These are phyloP conservation scores for Seriola quinqueradiata DNA, from an alignment of 2,113 vertebrate genomes.

Conservation along the genomic window DNA sequence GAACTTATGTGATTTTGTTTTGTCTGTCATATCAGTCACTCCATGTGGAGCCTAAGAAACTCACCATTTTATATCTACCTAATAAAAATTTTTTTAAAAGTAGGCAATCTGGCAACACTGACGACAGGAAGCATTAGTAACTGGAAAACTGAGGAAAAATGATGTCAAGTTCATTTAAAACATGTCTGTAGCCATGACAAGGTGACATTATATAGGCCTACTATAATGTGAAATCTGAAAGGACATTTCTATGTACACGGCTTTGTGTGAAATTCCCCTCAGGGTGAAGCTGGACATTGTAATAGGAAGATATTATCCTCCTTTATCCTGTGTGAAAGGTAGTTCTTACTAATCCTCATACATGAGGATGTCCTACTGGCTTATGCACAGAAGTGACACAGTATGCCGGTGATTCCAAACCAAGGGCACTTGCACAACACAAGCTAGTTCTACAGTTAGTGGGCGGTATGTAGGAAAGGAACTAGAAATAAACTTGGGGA, in stretches of 20 bases:
- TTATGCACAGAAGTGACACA: not conserved
- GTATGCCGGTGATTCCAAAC: not conserved
- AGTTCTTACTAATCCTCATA: slow-evolving; percentile 7
- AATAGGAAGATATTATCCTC: slow-evolving; percentile 15
- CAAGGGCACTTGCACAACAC: not conserved
- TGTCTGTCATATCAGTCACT: too few relatives aligned
- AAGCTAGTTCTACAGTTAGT: not conserved
- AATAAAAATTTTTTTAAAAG: not conserved
- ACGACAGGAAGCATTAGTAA: not conserved
- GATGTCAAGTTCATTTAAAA: not conserved
- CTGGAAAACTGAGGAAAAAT: not conserved
- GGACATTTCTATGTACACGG: not conserved
- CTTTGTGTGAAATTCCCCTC: not conserved
- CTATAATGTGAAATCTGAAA: not conserved
- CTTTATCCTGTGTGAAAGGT: slow-evolving; percentile 11
- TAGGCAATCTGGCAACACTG: not conserved
- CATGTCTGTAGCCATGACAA: not conserved
- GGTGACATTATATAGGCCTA: not conserved
- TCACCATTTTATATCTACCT: not conserved
- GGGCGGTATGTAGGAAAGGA: not conserved
- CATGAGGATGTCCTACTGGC: not conserved
- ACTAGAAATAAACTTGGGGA: not conserved
- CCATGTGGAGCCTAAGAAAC: too few relatives aligned
- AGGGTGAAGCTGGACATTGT: not conserved
- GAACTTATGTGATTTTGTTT: not conserved